Conservation (phyloP, 2,888 invertebrate species). For the Lingula anatina region DNA sequence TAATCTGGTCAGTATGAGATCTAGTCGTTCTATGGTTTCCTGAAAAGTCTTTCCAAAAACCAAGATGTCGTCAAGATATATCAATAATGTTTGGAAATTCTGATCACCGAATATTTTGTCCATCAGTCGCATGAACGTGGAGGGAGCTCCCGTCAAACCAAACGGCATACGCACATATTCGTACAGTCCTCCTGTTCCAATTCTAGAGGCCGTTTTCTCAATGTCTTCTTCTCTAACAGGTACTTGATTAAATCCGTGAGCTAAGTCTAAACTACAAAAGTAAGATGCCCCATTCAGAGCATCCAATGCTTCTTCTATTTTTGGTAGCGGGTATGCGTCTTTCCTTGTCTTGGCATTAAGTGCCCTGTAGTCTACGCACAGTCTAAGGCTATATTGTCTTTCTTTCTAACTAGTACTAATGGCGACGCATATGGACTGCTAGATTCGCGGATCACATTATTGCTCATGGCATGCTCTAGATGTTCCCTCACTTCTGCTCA, state of each 20-base stretch:
- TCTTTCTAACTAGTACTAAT: conserved; percentile 12
- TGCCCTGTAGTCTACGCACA: conserved; percentile 18
- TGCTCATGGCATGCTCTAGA: background rate
- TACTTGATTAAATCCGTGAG: conserved; percentile 18
- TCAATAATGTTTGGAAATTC: conserved; percentile 1
- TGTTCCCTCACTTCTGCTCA: conserved; percentile 5
- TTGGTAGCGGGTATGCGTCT: conserved; percentile 19
- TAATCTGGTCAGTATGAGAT: background rate
- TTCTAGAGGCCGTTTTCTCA: conserved; percentile 1
- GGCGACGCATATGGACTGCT: conserved; percentile 8
- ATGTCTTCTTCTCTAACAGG: conserved; percentile 8
- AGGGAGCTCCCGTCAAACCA: background rate
- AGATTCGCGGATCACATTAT: background rate
- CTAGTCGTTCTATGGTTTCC: background rate
- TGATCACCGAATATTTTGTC: conserved; percentile 1
- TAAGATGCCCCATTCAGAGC: conserved; percentile 9
- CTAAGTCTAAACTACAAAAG: conserved; percentile 19
- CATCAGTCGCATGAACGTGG: conserved; percentile 3
- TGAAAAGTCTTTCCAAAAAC: conserved; percentile 1
- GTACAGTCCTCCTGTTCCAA: conserved; percentile 1
- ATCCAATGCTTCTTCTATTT: conserved; percentile 18
- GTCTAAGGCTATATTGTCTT: conserved; percentile 5
- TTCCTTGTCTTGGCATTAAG: conserved; percentile 16
- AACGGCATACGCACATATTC: conserved; percentile 1
- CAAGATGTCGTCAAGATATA: conserved; percentile 2